Evolutionary conservation across 2,113 vertebrate species (phyloP), one percentile per base, ranked within the genome.

Genomic region (Dipodomys merriami): DNA sequence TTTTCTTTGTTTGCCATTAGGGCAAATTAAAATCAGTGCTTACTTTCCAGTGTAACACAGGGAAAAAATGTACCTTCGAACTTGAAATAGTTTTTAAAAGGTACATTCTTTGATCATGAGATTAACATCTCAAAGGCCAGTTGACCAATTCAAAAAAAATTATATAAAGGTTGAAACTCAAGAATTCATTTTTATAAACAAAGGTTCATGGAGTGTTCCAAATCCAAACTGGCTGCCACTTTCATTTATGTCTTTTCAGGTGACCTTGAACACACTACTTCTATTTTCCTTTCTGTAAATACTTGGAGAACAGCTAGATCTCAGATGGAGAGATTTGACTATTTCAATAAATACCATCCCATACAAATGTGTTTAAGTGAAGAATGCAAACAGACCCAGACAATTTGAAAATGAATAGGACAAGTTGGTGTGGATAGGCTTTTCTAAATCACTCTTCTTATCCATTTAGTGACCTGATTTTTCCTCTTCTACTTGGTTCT

Each of bases 1-100:
- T 86, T 91, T 93, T 92, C 23, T 93, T 93, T 94, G 83, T 93
- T 96, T 91, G 92, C 20, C 27, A 78, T 72, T 79, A 29, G 3
- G 16, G 10, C 44, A 94, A 89, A 93, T 74, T 74, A 90, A 20
- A 82, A 77, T 39, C 33, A 53, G 2, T 72, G 10, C 62, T 95
- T 94, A 78, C 49, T 93, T 94, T 76, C 35, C 80, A 81, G 33
- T 13, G 3, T 46, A 90, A 93, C 35, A 57, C 35, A 80, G 7
- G 25, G 71, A 82, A 84, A 88, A 83, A 15, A 92, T 57, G 53
- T 57, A 91, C 81, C 60, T 78, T 88, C 25, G 94, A 39, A 76
- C n/a, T 39, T 62, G 5, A 95, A 44, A 27, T 89, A 6, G 65
- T 30, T 86, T 82, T 83, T 69, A 46, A 83, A 91, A 86, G 44